A percentile compares a stretch with the other conserved stretches of the same genome.
Evolutionary conservation across 1,140 invertebrate genomes (phyloP).

Genomic region (Saccostrea glomerata): DNA sequence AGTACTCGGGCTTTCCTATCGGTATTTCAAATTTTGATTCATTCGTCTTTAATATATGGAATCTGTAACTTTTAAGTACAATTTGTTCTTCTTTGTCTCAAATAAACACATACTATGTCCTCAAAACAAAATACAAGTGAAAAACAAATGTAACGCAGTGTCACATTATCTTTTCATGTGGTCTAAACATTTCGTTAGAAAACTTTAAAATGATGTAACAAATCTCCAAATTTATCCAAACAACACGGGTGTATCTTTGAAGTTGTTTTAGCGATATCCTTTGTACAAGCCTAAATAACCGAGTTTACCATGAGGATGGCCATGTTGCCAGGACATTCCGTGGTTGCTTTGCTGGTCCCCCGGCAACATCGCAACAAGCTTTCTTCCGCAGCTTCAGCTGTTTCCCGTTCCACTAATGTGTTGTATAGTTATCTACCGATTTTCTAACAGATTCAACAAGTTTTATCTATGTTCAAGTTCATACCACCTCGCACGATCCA

Average conservation of each 20-base stretch:
- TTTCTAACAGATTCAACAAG: background rate
- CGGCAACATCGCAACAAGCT: background rate
- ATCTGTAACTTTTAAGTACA: no score
- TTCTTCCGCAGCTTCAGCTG: background rate
- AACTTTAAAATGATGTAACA: slow-evolving; percentile 34
- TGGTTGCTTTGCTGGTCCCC: background rate
- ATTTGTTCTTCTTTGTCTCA: background rate
- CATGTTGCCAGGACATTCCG: background rate
- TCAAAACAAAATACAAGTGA: background rate
- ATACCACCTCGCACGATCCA: background rate
- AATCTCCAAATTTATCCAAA: slow-evolving; percentile 6
- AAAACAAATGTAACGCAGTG: background rate
- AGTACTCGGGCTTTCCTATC: no score
- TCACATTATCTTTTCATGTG: background rate
- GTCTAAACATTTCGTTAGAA: background rate
- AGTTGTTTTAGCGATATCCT: slow-evolving; percentile 7
- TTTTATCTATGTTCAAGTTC: background rate
- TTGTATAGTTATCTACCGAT: background rate
- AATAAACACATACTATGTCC: background rate
- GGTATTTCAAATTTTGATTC: no score
- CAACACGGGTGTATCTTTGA: slow-evolving; percentile 30
- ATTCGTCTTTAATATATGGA: no score
- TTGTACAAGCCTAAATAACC: background rate
- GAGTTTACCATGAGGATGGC: background rate
- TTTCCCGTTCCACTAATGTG: background rate